Conservation (phyloP, 2,113 vertebrate species). For the Osmerus mordax region DNA sequence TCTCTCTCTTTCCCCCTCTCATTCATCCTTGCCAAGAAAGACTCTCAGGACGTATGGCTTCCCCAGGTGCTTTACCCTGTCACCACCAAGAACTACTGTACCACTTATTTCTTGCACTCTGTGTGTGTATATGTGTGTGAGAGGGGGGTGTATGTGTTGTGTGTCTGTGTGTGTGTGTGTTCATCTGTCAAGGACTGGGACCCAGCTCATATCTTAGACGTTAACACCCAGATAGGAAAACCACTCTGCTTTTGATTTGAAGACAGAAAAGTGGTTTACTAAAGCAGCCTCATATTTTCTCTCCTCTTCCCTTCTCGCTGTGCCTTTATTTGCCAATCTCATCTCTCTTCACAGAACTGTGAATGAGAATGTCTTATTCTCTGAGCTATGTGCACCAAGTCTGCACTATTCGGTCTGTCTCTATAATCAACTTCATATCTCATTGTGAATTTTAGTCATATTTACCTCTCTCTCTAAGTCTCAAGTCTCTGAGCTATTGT, state of each 20-base stretch:
- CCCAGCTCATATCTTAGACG: constrained; percentile 56
- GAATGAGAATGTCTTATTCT: too few relatives aligned
- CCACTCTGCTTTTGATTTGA: constrained; percentile 64
- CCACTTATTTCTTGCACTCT: constrained; percentile 4
- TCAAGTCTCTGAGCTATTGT: too few relatives aligned
- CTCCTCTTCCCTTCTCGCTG: constrained; percentile 26
- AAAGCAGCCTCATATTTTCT: constrained; percentile 52
- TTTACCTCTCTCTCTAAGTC: too few relatives aligned
- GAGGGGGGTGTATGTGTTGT: too few relatives aligned
- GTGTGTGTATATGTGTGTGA: constrained; percentile 9
- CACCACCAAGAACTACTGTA: constrained; percentile 12
- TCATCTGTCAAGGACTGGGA: constrained; percentile 50
- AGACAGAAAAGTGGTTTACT: constrained; percentile 59
- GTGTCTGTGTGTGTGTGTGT: constrained; percentile 33
- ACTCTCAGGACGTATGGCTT: constrained; percentile 5
- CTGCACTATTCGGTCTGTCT: too few relatives aligned
- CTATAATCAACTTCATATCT: too few relatives aligned
- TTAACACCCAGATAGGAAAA: constrained; percentile 64
- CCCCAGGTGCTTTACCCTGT: constrained; percentile 13
- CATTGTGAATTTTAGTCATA: too few relatives aligned
- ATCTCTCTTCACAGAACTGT: too few relatives aligned
- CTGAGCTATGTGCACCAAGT: too few relatives aligned
- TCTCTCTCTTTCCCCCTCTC: background rate
- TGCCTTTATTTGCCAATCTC: too few relatives aligned
- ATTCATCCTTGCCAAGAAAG: constrained; percentile 9